Conservation (phyloP, 1,140 invertebrate genomes). For the Dufourea novaeangliae region DNA sequence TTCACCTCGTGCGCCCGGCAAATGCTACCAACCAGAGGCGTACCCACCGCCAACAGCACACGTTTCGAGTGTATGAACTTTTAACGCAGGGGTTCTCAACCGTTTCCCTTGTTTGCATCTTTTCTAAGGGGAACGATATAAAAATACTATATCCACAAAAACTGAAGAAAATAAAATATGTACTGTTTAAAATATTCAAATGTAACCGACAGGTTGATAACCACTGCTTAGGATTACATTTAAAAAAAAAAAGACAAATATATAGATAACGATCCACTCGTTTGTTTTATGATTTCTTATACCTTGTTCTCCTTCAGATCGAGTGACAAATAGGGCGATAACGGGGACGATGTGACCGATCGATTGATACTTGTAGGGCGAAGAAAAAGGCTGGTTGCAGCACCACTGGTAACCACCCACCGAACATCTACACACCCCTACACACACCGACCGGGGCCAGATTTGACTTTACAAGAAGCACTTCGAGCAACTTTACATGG, state of each 20-base stretch:
- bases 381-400: slow-evolving; percentile 11
- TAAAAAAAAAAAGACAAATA: too few species aligned
- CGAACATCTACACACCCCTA: neutral
- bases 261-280: too few species aligned
- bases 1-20: slow-evolving; percentile 61
- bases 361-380: neutral
- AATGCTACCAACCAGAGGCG: slow-evolving; percentile 51
- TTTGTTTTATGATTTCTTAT: too few species aligned
- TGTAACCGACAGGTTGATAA: too few species aligned
- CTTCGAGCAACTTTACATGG: neutral
- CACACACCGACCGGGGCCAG: neutral
- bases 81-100: neutral
- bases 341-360: neutral
- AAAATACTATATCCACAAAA: too few species aligned
- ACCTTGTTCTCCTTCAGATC: too few species aligned
- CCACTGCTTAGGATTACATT: too few species aligned
- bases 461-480: slow-evolving; percentile 39
- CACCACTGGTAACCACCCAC: slow-evolving; percentile 24
- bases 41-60: slow-evolving; percentile 17
- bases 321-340: neutral
- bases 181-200: too few species aligned
- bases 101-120: neutral
- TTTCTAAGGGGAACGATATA: too few species aligned
- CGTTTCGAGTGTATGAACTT: slow-evolving; percentile 14
- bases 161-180: too few species aligned